A percentile compares a stretch with the other conserved stretches of the same genome.
Conservation (phyloP, 1,140 invertebrate genomes). For the Teleopsis dalmanni region DNA sequence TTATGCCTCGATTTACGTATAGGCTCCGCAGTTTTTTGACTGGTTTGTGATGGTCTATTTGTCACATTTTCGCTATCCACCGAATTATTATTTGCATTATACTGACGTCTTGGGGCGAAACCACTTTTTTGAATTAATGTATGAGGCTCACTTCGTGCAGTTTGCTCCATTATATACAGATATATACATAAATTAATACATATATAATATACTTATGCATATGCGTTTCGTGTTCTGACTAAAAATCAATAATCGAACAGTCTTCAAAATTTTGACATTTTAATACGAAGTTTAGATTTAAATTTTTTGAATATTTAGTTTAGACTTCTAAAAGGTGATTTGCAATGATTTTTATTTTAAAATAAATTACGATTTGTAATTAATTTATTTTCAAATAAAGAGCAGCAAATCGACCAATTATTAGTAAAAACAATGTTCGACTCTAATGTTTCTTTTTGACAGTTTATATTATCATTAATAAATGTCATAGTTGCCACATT, state of each 20-base stretch:
- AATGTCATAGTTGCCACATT: too few species aligned
- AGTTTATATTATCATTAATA: too few species aligned
- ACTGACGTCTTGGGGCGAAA: conserved; percentile 36
- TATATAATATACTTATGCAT: background rate
- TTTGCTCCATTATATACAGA: conserved; percentile 7
- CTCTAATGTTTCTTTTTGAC: too few species aligned
- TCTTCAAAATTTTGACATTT: conserved; percentile 9
- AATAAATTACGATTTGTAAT: conserved; percentile 36
- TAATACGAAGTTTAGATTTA: background rate
- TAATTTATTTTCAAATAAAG: conserved; percentile 45
- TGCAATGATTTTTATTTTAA: conserved; percentile 44
- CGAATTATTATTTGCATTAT: conserved; percentile 15
- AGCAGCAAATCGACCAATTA: conserved; percentile 34
- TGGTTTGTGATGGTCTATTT: conserved; percentile 19
- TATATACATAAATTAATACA: conserved; percentile 1
- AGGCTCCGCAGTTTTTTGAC: conserved; percentile 15
- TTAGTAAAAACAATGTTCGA: too few species aligned
- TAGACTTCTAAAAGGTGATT: conserved; percentile 22
- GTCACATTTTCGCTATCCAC: conserved; percentile 13
- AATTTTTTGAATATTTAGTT: conserved; percentile 14
- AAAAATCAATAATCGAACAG: conserved; percentile 5
- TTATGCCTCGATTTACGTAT: background rate
- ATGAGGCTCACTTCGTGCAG: conserved; percentile 13
- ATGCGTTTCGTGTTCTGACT: background rate
- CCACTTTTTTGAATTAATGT: conserved; percentile 20